Conservation (phyloP, 2,888 invertebrate species). For the Cordilura impudica region DNA sequence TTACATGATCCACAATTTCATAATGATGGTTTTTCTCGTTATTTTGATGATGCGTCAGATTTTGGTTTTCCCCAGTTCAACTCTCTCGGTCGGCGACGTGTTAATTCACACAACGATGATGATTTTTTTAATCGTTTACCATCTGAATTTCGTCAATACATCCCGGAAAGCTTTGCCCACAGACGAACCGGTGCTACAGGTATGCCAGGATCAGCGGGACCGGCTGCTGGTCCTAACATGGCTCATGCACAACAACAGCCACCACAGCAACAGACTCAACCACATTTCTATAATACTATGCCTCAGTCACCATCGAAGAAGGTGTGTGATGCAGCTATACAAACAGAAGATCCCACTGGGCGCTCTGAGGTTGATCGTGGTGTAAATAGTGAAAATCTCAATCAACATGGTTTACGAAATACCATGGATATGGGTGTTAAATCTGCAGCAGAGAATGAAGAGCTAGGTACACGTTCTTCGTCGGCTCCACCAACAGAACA, state of each 20-base stretch:
- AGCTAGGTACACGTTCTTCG: slow-evolving; percentile 83
- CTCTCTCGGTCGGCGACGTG: slow-evolving; percentile 73
- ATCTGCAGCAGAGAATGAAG: slow-evolving; percentile 80
- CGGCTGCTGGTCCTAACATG: slow-evolving; percentile 42
- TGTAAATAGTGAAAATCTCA: slow-evolving; percentile 74
- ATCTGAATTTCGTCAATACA: slow-evolving; percentile 77
- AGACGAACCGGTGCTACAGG: slow-evolving; percentile 67
- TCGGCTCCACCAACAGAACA: slow-evolving; percentile 85
- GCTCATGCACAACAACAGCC: slow-evolving; percentile 52
- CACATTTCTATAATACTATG: slow-evolving; percentile 67
- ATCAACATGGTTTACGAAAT: slow-evolving; percentile 86
- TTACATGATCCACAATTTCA: slow-evolving; percentile 71
- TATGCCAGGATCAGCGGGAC: slow-evolving; percentile 34
- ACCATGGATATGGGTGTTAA: slow-evolving; percentile 88
- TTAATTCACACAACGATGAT: slow-evolving; percentile 67
- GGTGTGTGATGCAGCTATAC: slow-evolving; percentile 77
- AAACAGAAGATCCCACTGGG: slow-evolving; percentile 74
- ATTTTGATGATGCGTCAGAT: slow-evolving; percentile 73
- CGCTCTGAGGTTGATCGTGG: slow-evolving; percentile 71
- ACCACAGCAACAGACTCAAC: slow-evolving; percentile 61
- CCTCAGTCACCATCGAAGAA: slow-evolving; percentile 71
- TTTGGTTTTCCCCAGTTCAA: slow-evolving; percentile 76
- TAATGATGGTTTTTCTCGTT: slow-evolving; percentile 70
- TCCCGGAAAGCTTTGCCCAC: slow-evolving; percentile 75
- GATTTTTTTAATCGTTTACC: slow-evolving; percentile 77